A percentile compares a stretch with the other conserved stretches of the same genome.
Conservation (phyloP, 2,888 invertebrate species). For the Synanthedon vespiformis region DNA sequence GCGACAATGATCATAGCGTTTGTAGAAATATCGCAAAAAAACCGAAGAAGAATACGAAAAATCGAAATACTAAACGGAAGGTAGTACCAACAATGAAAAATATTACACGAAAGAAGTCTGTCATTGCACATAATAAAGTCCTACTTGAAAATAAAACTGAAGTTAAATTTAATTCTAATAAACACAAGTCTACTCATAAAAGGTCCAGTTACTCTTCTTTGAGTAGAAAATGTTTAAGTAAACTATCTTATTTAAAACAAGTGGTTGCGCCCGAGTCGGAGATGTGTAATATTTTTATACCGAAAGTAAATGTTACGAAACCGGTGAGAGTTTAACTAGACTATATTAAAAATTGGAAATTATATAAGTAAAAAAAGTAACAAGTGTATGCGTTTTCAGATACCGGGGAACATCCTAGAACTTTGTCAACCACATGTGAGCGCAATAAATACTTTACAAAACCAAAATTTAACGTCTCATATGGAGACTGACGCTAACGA, state of each 20-base stretch:
- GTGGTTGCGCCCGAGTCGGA: no score
- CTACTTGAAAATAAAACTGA: not conserved
- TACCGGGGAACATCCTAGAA: slow-evolving; percentile 37
- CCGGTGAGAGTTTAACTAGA: slow-evolving; percentile 22
- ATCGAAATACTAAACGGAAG: no score
- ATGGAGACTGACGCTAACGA: not conserved
- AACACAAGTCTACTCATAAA: slow-evolving; percentile 9
- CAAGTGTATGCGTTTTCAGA: slow-evolving; percentile 22
- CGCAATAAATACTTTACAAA: no score
- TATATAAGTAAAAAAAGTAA: no score
- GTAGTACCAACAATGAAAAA: not conserved
- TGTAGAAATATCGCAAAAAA: not conserved
- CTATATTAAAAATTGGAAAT: no score
- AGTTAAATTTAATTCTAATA: slow-evolving; percentile 1
- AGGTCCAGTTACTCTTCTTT: slow-evolving; percentile 17
- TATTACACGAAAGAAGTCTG: not conserved
- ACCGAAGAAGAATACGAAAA: no score
- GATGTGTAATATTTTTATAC: no score
- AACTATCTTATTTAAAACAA: not conserved
- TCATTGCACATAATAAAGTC: not conserved
- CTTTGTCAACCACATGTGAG: slow-evolving; percentile 24
- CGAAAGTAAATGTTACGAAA: slow-evolving; percentile 18
- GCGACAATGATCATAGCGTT: slow-evolving; percentile 4
- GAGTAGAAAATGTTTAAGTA: slow-evolving; percentile 12
- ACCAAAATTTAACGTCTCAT: not conserved